phyloP scores from a whole-genome alignment of 1,140 invertebrate genomes.

The Periplaneta americana region DNA sequence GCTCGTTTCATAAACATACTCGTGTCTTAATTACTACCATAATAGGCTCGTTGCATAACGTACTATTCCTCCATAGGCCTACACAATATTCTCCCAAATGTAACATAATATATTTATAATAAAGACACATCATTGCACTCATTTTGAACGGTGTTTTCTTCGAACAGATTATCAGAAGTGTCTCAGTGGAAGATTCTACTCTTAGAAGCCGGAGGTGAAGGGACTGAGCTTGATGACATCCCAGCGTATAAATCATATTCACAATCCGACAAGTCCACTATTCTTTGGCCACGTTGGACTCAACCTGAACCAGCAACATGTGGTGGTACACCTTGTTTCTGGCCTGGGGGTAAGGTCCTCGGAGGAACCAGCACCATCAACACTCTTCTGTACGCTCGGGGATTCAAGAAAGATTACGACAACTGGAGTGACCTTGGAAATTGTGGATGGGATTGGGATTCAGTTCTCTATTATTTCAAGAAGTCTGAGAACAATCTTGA shows the following conservation, averaged over 20 bases:
- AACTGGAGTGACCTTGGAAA: slow-evolving; percentile 84
- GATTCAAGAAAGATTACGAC: slow-evolving; percentile 64
- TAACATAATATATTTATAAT: too few relatives aligned
- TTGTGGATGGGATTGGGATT: slow-evolving; percentile 35
- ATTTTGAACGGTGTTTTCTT: background rate
- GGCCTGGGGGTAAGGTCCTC: slow-evolving; percentile 38
- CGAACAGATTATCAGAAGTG: slow-evolving; percentile 30
- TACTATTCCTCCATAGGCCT: too few relatives aligned
- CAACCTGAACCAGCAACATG: background rate
- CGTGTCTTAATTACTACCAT: too few relatives aligned
- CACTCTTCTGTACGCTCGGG: slow-evolving; percentile 59
- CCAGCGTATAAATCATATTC: background rate
- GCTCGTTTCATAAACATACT: too few relatives aligned
- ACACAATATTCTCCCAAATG: too few relatives aligned
- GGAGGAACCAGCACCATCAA: slow-evolving; percentile 59
- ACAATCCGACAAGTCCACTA: background rate
- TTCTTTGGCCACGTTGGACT: background rate
- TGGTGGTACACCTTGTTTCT: slow-evolving; percentile 32
- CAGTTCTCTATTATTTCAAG: slow-evolving; percentile 9
- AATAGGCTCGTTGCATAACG: too few relatives aligned
- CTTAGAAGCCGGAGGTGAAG: slow-evolving; percentile 42
- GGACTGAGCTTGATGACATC: background rate
- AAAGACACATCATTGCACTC: too few relatives aligned
- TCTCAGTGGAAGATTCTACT: slow-evolving; percentile 35
- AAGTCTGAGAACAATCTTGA: slow-evolving; percentile 77